A percentile compares a stretch with the other conserved stretches of the same genome.
These are phyloP conservation scores for Brachyhypopomus occidentalis DNA, from an alignment of 2,113 vertebrate genomes.

Conservation along the genomic window DNA sequence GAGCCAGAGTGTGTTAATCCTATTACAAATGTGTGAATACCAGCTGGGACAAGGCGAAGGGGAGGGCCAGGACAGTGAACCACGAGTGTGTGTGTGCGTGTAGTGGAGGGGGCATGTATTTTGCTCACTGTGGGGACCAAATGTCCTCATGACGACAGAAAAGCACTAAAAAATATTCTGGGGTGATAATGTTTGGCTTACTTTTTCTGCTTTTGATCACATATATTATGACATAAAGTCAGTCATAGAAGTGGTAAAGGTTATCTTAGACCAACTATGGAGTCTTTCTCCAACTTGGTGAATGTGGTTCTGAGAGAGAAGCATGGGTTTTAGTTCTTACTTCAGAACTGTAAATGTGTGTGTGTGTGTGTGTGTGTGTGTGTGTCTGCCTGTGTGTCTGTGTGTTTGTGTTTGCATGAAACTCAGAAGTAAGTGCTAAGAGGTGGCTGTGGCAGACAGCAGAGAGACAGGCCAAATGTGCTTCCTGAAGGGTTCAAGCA, in stretches of 20 bases:
- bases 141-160: too few species aligned
- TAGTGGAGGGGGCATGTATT: too few species aligned
- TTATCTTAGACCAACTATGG: slow-evolving; percentile 7
- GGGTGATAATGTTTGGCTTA: too few species aligned
- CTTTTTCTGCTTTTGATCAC: too few species aligned
- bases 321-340: neutral
- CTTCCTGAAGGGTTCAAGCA: slow-evolving; percentile 75
- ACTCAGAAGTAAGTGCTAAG: slow-evolving; percentile 54
- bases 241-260: neutral
- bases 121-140: too few species aligned
- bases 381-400: slow-evolving; percentile 14
- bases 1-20: slow-evolving; percentile 68
- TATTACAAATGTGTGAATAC: slow-evolving; percentile 76
- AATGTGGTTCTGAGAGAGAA: neutral
- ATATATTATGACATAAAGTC: too few species aligned
- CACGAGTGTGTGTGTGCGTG: slow-evolving; percentile 16
- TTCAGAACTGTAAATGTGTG: slow-evolving; percentile 31
- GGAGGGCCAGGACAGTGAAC: slow-evolving; percentile 29
- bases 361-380: slow-evolving; percentile 16
- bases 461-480: slow-evolving; percentile 68
- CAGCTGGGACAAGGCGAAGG: slow-evolving; percentile 61
- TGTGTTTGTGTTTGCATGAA: neutral
- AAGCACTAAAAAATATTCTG: too few species aligned
- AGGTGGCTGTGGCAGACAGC: slow-evolving; percentile 51
- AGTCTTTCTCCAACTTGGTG: neutral